Conservation (phyloP, 1,140 invertebrate species). For the Pygmarrhopalites habei region DNA sequence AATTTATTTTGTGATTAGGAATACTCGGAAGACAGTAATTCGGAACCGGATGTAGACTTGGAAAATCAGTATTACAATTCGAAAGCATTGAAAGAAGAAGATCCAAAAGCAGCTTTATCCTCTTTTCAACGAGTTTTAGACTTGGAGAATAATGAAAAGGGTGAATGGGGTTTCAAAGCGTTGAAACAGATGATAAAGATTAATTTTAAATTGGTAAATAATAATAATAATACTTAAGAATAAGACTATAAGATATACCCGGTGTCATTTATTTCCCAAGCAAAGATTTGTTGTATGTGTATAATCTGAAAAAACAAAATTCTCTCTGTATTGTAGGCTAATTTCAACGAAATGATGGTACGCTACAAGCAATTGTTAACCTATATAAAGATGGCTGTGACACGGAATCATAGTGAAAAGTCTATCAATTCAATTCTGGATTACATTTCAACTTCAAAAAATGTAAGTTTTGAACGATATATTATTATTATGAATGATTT, state of each 20-base stretch:
- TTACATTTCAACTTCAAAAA: conserved; percentile 98
- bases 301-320: conserved; percentile 1
- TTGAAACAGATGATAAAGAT: conserved; percentile 99
- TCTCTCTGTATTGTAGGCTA: conserved; percentile 53
- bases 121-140: conserved; percentile 96
- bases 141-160: conserved; percentile 93
- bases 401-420: conserved; percentile 98
- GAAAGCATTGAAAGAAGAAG: conserved; percentile 96
- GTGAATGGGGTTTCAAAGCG: conserved; percentile 99
- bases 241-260: too few relatives aligned
- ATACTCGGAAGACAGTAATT: conserved; percentile 92
- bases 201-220: conserved; percentile 88
- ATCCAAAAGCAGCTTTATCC: conserved; percentile 79
- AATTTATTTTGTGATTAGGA: conserved; percentile 59
- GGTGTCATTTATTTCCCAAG: conserved; percentile 1
- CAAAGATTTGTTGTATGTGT: background rate
- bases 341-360: conserved; percentile 95
- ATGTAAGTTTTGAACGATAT: too few relatives aligned
- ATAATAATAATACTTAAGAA: too few relatives aligned
- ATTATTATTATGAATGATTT: too few relatives aligned
- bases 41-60: conserved; percentile 96
- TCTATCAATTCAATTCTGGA: conserved; percentile 99
- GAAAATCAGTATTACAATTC: conserved; percentile 99
- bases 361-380: conserved; percentile 93
- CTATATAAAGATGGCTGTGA: conserved; percentile 98